These are phyloP conservation scores for Dermolepida albohirtum DNA, from an alignment of 2,888 invertebrate genomes.

Conservation along the genomic window DNA sequence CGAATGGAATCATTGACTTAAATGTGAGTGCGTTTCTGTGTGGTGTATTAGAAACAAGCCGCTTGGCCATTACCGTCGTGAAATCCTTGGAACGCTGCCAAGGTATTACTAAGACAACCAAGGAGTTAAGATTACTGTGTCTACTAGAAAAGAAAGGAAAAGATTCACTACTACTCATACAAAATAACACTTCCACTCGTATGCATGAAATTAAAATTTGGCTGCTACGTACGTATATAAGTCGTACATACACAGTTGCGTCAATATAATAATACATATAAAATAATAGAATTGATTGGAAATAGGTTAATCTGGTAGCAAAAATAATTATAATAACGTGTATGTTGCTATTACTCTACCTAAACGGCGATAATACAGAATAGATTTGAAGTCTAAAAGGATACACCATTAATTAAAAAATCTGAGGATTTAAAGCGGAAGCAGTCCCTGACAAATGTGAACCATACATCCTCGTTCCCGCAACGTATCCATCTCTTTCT, in stretches of 20 bases:
- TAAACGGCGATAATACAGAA: slow-evolving; percentile 1
- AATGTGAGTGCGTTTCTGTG: slow-evolving; percentile 24
- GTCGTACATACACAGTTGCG: no score
- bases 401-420: slow-evolving; percentile 46
- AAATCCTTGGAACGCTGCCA: slow-evolving; percentile 49
- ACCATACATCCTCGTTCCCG: slow-evolving; percentile 43
- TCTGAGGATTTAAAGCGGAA: slow-evolving; percentile 46
- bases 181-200: background rate
- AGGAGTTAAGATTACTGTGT: slow-evolving; percentile 26
- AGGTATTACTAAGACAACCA: slow-evolving; percentile 45
- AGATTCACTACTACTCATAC: background rate
- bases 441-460: slow-evolving; percentile 50
- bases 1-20: slow-evolving; percentile 26
- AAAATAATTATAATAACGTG: slow-evolving; percentile 3
- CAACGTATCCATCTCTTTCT: slow-evolving; percentile 12
- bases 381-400: slow-evolving; percentile 10
- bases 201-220: no score
- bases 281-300: no score
- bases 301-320: background rate
- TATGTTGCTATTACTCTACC: background rate
- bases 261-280: no score
- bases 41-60: slow-evolving; percentile 21
- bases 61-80: slow-evolving; percentile 39
- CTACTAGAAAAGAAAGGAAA: slow-evolving; percentile 39
- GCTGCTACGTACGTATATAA: no score